Evolutionary conservation across 2,888 invertebrate species (phyloP).

Genomic region (Orthosia gracilis): DNA sequence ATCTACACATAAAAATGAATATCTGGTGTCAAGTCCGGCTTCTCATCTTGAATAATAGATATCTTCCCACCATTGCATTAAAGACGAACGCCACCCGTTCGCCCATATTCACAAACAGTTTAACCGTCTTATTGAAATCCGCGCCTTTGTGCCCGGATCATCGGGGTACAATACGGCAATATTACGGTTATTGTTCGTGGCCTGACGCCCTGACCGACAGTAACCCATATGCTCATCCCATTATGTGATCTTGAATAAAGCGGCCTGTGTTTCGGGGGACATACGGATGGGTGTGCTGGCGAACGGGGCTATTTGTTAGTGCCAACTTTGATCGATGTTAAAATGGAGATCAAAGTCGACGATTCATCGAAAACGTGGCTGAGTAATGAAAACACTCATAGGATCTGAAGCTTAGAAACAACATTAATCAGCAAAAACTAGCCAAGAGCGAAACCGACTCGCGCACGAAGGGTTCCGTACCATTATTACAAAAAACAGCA

Average conservation of each 20-base stretch:
- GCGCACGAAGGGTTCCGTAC: no score
- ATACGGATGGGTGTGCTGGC: constrained; percentile 57
- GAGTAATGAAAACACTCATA: no score
- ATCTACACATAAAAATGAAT: neutral
- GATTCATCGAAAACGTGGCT: no score
- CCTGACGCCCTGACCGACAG: constrained; percentile 85
- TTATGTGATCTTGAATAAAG: constrained; percentile 87
- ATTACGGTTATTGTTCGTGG: constrained; percentile 82
- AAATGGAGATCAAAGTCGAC: no score
- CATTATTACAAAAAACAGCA: no score
- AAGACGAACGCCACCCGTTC: constrained; percentile 34
- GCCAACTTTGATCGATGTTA: no score
- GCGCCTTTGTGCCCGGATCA: constrained; percentile 80
- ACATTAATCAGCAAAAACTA: no score
- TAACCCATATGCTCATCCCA: constrained; percentile 87
- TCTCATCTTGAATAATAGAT: constrained; percentile 15
- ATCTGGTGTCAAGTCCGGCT: neutral
- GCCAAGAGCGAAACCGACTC: no score
- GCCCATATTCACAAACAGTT: constrained; percentile 60
- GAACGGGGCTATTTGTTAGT: neutral
- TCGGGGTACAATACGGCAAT: constrained; percentile 76
- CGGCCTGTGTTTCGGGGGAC: constrained; percentile 70
- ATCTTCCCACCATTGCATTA: constrained; percentile 29
- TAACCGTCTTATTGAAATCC: constrained; percentile 68
- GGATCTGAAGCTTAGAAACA: no score